phyloP scores from a whole-genome alignment of 2,113 vertebrate species.

The Anolis sagrei region DNA sequence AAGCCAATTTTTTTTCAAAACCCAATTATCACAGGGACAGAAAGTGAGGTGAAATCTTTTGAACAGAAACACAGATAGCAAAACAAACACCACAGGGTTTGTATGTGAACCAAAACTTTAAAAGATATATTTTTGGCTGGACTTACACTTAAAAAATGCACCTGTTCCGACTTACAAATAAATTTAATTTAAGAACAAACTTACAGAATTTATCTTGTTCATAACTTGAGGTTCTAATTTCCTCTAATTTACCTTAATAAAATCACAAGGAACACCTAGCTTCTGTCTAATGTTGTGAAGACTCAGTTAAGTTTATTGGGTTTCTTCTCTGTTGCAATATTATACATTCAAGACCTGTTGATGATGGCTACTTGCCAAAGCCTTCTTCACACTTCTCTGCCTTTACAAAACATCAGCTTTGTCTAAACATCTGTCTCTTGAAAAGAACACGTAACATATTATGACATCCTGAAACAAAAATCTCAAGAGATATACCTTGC shows the following conservation, averaged over 20 bases:
- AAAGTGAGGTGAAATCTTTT: no score
- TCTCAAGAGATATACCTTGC: not conserved
- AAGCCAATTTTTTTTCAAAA: no score
- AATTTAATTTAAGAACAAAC: no score
- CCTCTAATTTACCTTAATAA: not conserved
- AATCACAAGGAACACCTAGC: not conserved
- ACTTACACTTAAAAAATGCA: no score
- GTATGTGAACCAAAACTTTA: no score
- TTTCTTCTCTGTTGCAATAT: not conserved
- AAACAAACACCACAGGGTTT: no score
- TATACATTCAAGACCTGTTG: slow-evolving; percentile 22
- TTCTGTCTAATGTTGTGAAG: not conserved
- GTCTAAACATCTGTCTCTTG: slow-evolving; percentile 21
- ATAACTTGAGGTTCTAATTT: no score
- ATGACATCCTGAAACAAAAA: slow-evolving; percentile 9
- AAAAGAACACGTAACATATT: slow-evolving; percentile 17
- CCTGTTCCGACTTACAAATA: no score
- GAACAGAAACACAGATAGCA: no score
- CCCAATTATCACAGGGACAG: no score
- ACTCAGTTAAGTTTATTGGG: not conserved
- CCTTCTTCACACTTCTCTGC: slow-evolving; percentile 1
- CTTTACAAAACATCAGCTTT: slow-evolving; percentile 16
- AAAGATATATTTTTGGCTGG: no score
- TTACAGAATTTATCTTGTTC: no score
- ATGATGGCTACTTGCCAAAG: slow-evolving; percentile 6